Conservation (phyloP, 2,888 invertebrate genomes). For the Heliconius ethilla region DNA sequence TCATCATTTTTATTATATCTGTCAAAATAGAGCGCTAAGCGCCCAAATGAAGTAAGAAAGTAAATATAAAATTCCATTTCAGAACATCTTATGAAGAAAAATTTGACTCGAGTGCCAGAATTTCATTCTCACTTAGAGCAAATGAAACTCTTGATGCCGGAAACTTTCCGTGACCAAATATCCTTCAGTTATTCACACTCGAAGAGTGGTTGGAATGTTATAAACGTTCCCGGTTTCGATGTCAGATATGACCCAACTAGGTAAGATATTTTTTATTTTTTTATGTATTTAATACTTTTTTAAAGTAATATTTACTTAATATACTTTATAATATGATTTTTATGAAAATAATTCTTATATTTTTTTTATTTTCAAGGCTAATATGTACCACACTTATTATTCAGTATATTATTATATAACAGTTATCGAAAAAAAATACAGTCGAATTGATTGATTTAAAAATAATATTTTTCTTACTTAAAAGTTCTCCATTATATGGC, state of each 20-base stretch:
- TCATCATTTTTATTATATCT: neutral
- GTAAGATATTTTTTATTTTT: conserved; percentile 67
- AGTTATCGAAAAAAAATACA: too few relatives aligned
- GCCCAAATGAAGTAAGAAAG: neutral
- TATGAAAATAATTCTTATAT: too few relatives aligned
- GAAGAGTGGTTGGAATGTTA: conserved; percentile 91
- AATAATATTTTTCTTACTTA: neutral
- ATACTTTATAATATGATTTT: too few relatives aligned
- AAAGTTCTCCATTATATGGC: neutral
- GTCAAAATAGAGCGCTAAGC: neutral
- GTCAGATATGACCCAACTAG: conserved; percentile 91
- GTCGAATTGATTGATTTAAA: too few relatives aligned
- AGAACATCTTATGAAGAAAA: conserved; percentile 93
- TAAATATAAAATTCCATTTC: conserved; percentile 48
- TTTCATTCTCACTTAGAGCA: conserved; percentile 98
- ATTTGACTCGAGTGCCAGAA: conserved; percentile 92
- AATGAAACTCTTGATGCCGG: conserved; percentile 91
- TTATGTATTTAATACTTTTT: neutral
- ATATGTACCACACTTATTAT: too few relatives aligned
- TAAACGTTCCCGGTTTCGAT: conserved; percentile 92
- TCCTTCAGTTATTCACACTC: conserved; percentile 92
- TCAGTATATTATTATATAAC: too few relatives aligned
- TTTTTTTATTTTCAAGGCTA: too few relatives aligned
- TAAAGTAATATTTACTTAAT: neutral
- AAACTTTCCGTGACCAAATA: conserved; percentile 92